These are phyloP conservation scores for Axis porcinus DNA, from an alignment of 2,113 vertebrate genomes.

Conservation along the genomic window DNA sequence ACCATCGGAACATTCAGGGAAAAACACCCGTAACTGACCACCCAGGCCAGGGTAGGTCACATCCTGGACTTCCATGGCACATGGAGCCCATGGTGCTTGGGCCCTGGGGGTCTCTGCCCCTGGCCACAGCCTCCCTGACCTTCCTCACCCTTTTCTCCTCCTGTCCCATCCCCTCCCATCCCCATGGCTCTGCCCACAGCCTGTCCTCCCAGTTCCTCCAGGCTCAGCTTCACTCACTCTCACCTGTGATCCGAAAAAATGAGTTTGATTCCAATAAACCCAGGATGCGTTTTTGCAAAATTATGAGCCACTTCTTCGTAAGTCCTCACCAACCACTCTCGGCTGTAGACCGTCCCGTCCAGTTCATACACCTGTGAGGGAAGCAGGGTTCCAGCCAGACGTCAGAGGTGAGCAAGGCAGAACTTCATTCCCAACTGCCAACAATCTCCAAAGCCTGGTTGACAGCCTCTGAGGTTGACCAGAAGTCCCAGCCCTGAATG, in stretches of 20 bases:
- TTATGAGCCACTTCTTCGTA: conserved; percentile 81
- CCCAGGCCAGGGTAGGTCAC: neutral
- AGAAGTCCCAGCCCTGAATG: neutral
- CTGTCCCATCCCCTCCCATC: fast-evolving
- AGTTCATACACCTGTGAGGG: conserved; percentile 87
- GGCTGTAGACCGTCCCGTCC: conserved; percentile 82
- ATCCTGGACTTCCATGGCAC: neutral
- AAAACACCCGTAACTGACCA: neutral
- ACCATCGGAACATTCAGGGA: neutral
- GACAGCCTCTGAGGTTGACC: fast-evolving
- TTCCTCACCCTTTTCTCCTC: too few species aligned
- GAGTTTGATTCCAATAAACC: conserved; percentile 87
- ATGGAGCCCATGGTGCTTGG: neutral
- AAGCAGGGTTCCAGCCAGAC: neutral
- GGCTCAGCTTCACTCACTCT: neutral
- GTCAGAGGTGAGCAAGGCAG: neutral
- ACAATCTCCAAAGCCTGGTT: too few species aligned
- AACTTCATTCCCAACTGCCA: neutral
- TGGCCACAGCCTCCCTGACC: too few species aligned
- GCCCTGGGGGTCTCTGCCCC: neutral
- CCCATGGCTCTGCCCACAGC: neutral
- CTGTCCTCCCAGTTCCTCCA: neutral
- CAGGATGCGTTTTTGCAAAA: conserved; percentile 84
- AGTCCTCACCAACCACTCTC: conserved; percentile 82
- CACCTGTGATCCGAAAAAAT: conserved; percentile 83